Base-by-base conservation (phyloP, 2,113 vertebrate genomes). In the Andinoacara biseriatus region DNA sequence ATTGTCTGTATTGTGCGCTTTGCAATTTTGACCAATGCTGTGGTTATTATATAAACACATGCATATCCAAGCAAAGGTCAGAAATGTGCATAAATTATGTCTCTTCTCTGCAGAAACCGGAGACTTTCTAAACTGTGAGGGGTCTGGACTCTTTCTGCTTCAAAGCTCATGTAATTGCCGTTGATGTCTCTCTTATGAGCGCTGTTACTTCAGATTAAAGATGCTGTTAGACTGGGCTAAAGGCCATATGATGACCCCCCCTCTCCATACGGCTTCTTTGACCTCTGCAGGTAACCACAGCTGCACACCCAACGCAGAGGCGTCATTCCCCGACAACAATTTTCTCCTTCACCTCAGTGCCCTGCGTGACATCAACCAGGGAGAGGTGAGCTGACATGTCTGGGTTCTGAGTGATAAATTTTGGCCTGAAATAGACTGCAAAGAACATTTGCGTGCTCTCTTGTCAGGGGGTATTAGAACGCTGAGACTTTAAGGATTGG, bases 71-170 rank as follows among this genome's bases (percentile, higher is more conserved):
- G 52, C 56, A 75, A 76, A 85, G 33, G 74, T 81, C 67, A 74
- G 13, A 52, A 10, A 6, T 79, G n/a, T 75, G 3, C 38, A 33
- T 86, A 31, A 76, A 86, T 35, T 52, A 3, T 91, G n/a, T 67
- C 17, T 81, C 85, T 4, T 78, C 74, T 82, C 89, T 94, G 78
- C 92, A 99, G 98, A 97, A 92, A 99, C 97, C 0, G 98, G 98
- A 54, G 98, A 99, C 87, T 99, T 99, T 91, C 96, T 99, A 67
- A 99, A 99, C 96, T 99, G 98, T n/a, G 98, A 99, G 93, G 98
- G 98, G 13, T 99, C 98, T 0, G 98, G 98, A 74, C 97, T 99
- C n/a, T 99, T 97, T 52, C 90, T 98, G 87, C 97, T 99, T 76
- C 98, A 99, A 89, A 99, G 98, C 95, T 98, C 98, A 91, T 99